Evolutionary conservation across 2,113 vertebrate genomes (phyloP), one percentile per base, ranked within the genome.

Genomic region (Oophaga pumilio): DNA sequence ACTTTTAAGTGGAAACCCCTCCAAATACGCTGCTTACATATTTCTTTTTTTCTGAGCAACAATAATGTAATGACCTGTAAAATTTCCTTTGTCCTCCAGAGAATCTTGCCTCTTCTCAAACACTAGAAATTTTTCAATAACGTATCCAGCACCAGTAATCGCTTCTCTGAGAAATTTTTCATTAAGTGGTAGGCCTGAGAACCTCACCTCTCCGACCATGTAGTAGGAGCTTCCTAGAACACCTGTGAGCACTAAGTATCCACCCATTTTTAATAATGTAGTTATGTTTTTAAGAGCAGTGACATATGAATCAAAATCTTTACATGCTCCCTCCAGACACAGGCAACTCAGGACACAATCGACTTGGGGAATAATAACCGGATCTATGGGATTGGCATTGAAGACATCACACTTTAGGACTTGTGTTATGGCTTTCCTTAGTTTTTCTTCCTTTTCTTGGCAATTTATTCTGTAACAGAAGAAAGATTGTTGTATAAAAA

Each of bases 331-430:
- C 66, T 87, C 86, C 85, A 89, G 24, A 53, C 82, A 69, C 49
- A 85, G 80, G n/a, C 85, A 9, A 15, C 57, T 78, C 22, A 91
- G 84, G 74, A 89, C 24, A 0, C 86, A 86, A 76, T 88, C 88
- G 0, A 57, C 59, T 0, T 76, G 78, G 0, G 80, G 87, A 71
- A 89, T 59, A 50, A 85, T 73, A 7, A 81, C 28, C 0, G 43
- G 52, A 22, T 89, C 77, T 57, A 92, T 89, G 1, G 89, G 88
- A 28, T 86, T 85, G 49, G 89, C 85, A 80, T 88, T 56, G 11
- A 69, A 69, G 11, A 84, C n/a, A 0, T 84, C 56, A 0, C 85
- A 88, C 33, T 62, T 86, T 2, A 90, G 89, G 6, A 85, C 11
- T 6, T 6, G 13, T 0, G 28, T 78, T 49, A 85, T 84, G 11